A percentile compares a stretch with the other conserved stretches of the same genome.
Evolutionary conservation across 1,140 invertebrate species (phyloP).

Genomic region (Drosophila pallidifrons): DNA sequence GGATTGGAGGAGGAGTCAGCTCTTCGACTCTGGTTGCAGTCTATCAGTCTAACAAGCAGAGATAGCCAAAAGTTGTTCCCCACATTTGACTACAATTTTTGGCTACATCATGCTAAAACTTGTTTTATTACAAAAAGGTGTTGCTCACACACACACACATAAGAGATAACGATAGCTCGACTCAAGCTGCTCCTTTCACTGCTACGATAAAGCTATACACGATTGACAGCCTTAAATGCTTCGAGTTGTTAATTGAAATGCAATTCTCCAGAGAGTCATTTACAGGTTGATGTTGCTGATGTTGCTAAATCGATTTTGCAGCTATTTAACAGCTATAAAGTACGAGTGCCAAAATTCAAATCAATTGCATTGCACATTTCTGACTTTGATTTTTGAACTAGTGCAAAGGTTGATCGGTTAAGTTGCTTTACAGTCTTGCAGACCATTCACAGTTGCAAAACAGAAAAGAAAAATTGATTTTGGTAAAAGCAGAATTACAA

Average conservation of each 20-base stretch:
- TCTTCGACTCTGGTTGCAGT: background rate
- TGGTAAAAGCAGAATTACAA: no score
- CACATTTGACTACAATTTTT: conserved; percentile 11
- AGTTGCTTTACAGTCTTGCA: no score
- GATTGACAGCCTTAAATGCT: background rate
- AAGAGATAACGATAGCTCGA: background rate
- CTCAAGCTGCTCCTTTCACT: background rate
- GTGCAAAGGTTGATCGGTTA: no score
- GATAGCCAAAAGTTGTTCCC: conserved; percentile 21
- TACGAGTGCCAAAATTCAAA: background rate
- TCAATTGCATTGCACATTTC: background rate
- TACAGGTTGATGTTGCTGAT: background rate
- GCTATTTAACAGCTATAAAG: background rate
- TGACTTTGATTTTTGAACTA: background rate
- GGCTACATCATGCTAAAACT: conserved; percentile 10
- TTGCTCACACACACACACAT: conserved; percentile 12
- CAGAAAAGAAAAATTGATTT: no score
- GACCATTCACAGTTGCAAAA: no score
- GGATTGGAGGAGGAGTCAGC: conserved; percentile 53
- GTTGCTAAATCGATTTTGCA: no score
- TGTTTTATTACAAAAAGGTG: conserved; percentile 43
- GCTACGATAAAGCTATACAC: background rate
- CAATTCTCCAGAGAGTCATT: background rate
- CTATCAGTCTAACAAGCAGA: background rate
- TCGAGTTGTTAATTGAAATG: background rate